Conservation (phyloP, 2,797 vertebrate species). For the Gobio occitaniae region DNA sequence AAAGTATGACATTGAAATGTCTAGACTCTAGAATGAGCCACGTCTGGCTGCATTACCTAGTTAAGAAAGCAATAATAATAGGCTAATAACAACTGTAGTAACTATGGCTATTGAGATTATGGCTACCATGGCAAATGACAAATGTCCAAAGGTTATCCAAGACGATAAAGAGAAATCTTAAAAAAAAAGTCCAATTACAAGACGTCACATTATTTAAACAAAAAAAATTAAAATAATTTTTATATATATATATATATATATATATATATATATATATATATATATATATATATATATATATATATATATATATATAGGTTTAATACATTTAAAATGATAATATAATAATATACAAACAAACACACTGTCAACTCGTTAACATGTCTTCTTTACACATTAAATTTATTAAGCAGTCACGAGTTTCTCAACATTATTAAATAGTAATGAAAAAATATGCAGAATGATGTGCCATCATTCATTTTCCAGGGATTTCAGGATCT, state of each 20-base stretch:
- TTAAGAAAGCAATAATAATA: background rate
- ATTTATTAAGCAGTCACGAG: background rate
- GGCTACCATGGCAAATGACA: background rate
- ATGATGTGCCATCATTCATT: too few species aligned
- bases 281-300: background rate
- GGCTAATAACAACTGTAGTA: too few species aligned
- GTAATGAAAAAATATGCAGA: background rate
- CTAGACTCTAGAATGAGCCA: background rate
- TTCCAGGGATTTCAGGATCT: too few species aligned
- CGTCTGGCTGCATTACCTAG: background rate
- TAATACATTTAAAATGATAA: too few species aligned
- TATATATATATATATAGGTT: background rate
- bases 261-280: background rate
- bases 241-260: too few species aligned
- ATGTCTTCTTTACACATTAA: too few species aligned
- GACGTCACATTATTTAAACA: background rate
- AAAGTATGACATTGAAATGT: background rate
- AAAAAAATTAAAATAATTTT: too few species aligned
- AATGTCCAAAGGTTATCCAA: background rate
- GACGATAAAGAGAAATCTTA: background rate
- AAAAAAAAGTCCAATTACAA: background rate
- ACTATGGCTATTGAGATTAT: background rate
- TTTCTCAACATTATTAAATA: background rate
- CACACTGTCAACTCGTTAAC: too few species aligned
- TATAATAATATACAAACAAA: too few species aligned